Percentiles rank a stretch among this genome's conserved stretches.
phyloP scores from a whole-genome alignment of 1,140 invertebrate genomes.

The Stegodyphus dumicola region DNA sequence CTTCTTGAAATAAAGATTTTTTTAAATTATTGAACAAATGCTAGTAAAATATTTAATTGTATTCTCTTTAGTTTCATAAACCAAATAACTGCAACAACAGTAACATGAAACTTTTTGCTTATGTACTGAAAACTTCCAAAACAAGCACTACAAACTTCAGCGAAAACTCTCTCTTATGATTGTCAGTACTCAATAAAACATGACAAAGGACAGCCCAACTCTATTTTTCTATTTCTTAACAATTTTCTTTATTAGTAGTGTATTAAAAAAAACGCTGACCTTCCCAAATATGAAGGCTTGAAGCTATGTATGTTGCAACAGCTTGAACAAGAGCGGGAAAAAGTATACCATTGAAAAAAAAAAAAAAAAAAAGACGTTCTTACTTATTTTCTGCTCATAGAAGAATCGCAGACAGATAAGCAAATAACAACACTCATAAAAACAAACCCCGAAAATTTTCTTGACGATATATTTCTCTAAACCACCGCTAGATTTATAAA shows the following conservation, averaged over 20 bases:
- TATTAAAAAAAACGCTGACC: slow-evolving; percentile 42
- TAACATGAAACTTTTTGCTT: too few species aligned
- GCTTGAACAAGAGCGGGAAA: background rate
- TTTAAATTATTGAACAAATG: too few species aligned
- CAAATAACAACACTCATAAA: background rate
- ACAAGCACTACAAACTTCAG: too few species aligned
- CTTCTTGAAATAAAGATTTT: too few species aligned
- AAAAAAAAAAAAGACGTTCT: background rate
- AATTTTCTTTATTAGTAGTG: slow-evolving; percentile 3
- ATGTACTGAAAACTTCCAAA: too few species aligned
- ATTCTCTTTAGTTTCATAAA: too few species aligned
- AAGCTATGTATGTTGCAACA: slow-evolving; percentile 19
- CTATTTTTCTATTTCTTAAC: background rate
- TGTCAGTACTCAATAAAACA: slow-evolving; percentile 38
- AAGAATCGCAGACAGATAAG: slow-evolving; percentile 45
- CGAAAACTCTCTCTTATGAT: background rate
- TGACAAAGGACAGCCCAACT: slow-evolving; percentile 29
- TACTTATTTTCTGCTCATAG: background rate
- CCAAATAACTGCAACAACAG: too few species aligned
- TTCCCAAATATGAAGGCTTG: background rate
- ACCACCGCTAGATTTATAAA: slow-evolving; percentile 38
- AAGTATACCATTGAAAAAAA: slow-evolving; percentile 14
- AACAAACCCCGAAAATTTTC: background rate
- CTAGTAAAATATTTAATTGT: too few species aligned
- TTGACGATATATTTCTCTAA: background rate